phyloP scores from a whole-genome alignment of 2,888 invertebrate species.

The Eupeodes luniger region DNA sequence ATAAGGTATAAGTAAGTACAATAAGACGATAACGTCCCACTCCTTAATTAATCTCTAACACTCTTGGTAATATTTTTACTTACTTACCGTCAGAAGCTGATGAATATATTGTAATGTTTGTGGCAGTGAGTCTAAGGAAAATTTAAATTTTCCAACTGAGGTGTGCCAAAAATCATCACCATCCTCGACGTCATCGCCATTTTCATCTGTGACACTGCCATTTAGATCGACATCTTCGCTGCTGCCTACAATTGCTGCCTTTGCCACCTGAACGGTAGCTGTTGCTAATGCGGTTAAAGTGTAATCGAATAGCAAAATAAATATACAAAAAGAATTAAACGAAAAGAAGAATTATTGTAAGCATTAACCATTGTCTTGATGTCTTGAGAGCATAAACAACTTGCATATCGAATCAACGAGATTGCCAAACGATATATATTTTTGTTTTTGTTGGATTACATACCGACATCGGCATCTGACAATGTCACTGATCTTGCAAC shows the following conservation, averaged over 20 bases:
- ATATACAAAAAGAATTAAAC: neutral
- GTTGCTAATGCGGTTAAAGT: slow-evolving; percentile 84
- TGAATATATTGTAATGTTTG: slow-evolving; percentile 97
- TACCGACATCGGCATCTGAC: slow-evolving; percentile 95
- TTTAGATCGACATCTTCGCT: slow-evolving; percentile 84
- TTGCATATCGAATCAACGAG: slow-evolving; percentile 45
- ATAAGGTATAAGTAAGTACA: neutral
- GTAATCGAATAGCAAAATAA: slow-evolving; percentile 54
- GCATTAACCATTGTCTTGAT: slow-evolving; percentile 51
- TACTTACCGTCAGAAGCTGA: slow-evolving; percentile 89
- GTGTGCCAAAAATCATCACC: slow-evolving; percentile 96
- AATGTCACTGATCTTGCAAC: slow-evolving; percentile 94
- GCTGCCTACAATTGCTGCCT: slow-evolving; percentile 88
- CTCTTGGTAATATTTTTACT: slow-evolving; percentile 77
- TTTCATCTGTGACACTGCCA: slow-evolving; percentile 89
- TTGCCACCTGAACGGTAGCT: slow-evolving; percentile 90
- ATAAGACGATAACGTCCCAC: slow-evolving; percentile 27
- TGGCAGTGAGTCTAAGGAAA: slow-evolving; percentile 94
- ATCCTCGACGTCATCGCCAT: slow-evolving; percentile 88
- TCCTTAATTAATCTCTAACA: slow-evolving; percentile 48
- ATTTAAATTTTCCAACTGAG: slow-evolving; percentile 95
- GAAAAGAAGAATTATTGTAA: slow-evolving; percentile 41
- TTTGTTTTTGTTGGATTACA: slow-evolving; percentile 81
- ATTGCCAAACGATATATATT: slow-evolving; percentile 45
- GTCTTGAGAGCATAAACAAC: slow-evolving; percentile 39